A percentile compares a stretch with the other conserved stretches of the same genome.
Evolutionary conservation across 2,113 vertebrate species (phyloP).

Genomic region (Triplophysa dalaica): DNA sequence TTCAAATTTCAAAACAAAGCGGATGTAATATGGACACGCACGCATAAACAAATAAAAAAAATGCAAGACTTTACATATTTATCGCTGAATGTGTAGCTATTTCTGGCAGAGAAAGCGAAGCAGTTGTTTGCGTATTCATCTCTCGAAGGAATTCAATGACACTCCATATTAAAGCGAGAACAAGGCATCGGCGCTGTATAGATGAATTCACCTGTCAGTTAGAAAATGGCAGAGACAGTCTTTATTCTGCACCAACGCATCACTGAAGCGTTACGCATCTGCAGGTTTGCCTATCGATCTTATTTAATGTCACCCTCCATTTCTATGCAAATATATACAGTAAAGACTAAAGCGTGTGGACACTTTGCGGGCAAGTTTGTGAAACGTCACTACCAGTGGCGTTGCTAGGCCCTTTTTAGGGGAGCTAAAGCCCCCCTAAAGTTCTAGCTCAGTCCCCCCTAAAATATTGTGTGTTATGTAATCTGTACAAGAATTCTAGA

Average conservation of each 20-base stretch:
- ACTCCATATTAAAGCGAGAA: constrained; percentile 19
- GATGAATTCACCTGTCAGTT: constrained; percentile 6
- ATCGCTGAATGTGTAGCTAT: constrained; percentile 14
- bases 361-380: too few relatives aligned
- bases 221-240: neutral
- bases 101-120: neutral
- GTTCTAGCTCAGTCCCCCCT: too few relatives aligned
- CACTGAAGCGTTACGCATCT: neutral
- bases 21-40: neutral
- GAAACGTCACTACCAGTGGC: too few relatives aligned
- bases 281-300: too few relatives aligned
- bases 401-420: too few relatives aligned
- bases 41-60: neutral
- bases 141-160: constrained; percentile 5
- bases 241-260: neutral
- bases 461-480: too few relatives aligned
- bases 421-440: too few relatives aligned
- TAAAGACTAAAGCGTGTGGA: too few relatives aligned
- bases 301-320: too few relatives aligned
- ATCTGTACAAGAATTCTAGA: too few relatives aligned
- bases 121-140: constrained; percentile 4
- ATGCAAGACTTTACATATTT: neutral
- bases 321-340: too few relatives aligned
- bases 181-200: neutral
- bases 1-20: neutral